Conservation (phyloP, 2,113 vertebrate genomes). For the human region GRCh38 chr16:19220501-19221000, state of each 20-base stretch:
- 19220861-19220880: neutral
- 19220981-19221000: too few relatives aligned
- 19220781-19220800: neutral
- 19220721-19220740: neutral
- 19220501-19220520: too few relatives aligned
- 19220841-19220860: neutral
- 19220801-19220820: neutral
- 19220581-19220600: too few relatives aligned
- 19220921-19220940: too few relatives aligned
- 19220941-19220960: too few relatives aligned
- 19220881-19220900: neutral
- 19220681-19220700: neutral
- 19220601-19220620: neutral
- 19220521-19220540: too few relatives aligned
- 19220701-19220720: neutral
- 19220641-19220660: neutral
- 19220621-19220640: neutral
- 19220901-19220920: neutral
- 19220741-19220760: neutral
- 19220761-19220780: too few relatives aligned
- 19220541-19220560: too few relatives aligned
- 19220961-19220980: too few relatives aligned
- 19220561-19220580: too few relatives aligned
- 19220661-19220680: neutral
- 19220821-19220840: neutral